Percentiles rank a stretch among this genome's conserved stretches.
phyloP scores from a whole-genome alignment of 1,140 invertebrate genomes.

The Bicyclus anynana region DNA sequence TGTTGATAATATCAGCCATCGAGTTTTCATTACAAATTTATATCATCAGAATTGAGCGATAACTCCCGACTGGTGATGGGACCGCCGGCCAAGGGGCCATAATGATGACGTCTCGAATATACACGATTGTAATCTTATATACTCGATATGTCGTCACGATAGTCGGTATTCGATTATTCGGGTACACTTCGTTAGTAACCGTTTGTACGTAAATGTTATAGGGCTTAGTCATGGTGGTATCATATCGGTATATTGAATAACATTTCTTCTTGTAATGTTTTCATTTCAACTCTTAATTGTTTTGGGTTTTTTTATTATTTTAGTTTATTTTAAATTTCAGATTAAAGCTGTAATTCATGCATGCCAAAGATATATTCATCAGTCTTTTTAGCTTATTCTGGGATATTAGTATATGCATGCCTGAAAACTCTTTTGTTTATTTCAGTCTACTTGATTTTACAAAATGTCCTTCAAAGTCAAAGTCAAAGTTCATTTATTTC shows the following conservation, averaged over 20 bases:
- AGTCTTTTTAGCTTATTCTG: too few species aligned
- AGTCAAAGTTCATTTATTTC: too few species aligned
- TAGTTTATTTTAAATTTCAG: too few species aligned
- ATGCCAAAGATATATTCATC: too few species aligned
- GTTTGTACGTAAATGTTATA: not conserved
- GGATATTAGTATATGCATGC: too few species aligned
- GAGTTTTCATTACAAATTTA: constrained; percentile 59
- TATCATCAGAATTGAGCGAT: constrained; percentile 63
- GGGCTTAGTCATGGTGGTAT: not conserved
- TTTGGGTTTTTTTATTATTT: too few species aligned
- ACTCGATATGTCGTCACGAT: constrained; percentile 53
- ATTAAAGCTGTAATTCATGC: too few species aligned
- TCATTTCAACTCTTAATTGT: too few species aligned
- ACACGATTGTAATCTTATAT: constrained; percentile 50
- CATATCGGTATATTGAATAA: not conserved
- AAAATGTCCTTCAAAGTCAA: too few species aligned
- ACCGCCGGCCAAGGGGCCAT: constrained; percentile 32
- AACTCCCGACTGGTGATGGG: constrained; percentile 48
- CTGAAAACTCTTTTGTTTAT: too few species aligned
- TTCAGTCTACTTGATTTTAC: too few species aligned
- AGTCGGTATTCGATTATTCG: constrained; percentile 16
- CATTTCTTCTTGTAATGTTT: too few species aligned
- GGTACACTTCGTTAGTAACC: not conserved
- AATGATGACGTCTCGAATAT: constrained; percentile 9
- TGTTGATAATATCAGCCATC: constrained; percentile 20